A percentile compares a stretch with the other conserved stretches of the same genome.
Conservation (phyloP, 2,888 invertebrate genomes). For the Acheta domesticus region DNA sequence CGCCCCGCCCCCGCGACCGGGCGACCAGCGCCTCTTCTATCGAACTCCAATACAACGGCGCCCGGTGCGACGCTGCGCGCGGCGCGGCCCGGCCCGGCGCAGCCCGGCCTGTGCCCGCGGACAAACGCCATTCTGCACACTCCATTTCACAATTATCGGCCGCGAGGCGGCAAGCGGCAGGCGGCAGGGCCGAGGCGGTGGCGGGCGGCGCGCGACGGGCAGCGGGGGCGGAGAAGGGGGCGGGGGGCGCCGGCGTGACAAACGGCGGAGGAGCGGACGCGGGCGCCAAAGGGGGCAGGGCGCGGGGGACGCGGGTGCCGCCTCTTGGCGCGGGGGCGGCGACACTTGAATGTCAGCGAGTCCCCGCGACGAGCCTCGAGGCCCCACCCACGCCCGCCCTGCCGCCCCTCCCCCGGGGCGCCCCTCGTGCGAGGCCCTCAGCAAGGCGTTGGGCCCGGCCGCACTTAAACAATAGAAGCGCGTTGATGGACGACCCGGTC, state of each 20-base stretch:
- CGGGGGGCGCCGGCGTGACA: not conserved
- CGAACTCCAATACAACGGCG: not conserved
- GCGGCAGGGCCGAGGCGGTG: not conserved
- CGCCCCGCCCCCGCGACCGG: no score
- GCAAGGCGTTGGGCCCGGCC: not conserved
- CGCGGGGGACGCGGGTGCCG: not conserved
- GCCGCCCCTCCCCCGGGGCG: no score
- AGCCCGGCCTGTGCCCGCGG: not conserved
- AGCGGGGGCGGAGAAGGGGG: not conserved
- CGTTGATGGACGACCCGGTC: slow-evolving; percentile 7
- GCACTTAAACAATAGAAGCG: slow-evolving; percentile 6
- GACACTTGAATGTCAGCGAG: slow-evolving; percentile 6
- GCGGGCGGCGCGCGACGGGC: not conserved
- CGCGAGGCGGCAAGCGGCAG: not conserved
- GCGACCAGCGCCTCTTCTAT: not conserved
- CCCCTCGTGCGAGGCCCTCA: no score
- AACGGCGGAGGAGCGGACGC: not conserved
- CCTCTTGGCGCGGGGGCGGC: not conserved
- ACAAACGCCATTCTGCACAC: slow-evolving; percentile 7
- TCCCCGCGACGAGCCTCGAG: not conserved
- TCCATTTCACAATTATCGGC: slow-evolving; percentile 7
- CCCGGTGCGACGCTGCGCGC: not conserved
- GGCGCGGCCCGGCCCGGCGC: not conserved
- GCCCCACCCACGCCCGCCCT: not conserved
- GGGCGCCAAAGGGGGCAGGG: not conserved